Conservation (phyloP, 2,113 vertebrate species). For the Eubucco bourcierii region DNA sequence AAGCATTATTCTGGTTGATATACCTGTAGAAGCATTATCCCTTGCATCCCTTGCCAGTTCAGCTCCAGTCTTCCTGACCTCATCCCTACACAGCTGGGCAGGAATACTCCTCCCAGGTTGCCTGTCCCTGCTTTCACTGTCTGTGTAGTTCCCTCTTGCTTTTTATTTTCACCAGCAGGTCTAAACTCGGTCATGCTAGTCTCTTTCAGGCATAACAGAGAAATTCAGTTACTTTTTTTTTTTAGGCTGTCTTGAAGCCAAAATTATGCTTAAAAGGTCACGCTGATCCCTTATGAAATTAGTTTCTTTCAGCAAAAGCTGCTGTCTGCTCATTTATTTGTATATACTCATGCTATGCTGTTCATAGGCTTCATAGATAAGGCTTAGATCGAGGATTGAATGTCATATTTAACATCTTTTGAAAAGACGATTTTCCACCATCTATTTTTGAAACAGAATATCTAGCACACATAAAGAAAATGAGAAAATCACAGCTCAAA, state of each 20-base stretch:
- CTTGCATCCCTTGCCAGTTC: too few species aligned
- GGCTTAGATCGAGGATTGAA: background rate
- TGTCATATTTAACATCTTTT: background rate
- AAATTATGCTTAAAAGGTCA: background rate
- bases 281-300: background rate
- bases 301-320: background rate
- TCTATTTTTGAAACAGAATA: background rate
- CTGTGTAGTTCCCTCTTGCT: too few species aligned
- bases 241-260: background rate
- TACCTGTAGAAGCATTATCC: too few species aligned
- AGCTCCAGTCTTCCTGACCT: too few species aligned
- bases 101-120: too few species aligned
- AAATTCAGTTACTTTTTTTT: too few species aligned
- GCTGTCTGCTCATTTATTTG: background rate
- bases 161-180: too few species aligned
- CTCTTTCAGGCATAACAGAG: too few species aligned
- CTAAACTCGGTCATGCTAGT: too few species aligned
- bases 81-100: too few species aligned
- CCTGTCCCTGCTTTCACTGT: too few species aligned
- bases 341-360: background rate
- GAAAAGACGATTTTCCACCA: background rate
- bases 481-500: background rate
- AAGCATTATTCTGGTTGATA: too few species aligned
- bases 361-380: background rate
- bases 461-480: background rate